Conservation (phyloP, 1,140 invertebrate species). For the Phortica variegata region DNA sequence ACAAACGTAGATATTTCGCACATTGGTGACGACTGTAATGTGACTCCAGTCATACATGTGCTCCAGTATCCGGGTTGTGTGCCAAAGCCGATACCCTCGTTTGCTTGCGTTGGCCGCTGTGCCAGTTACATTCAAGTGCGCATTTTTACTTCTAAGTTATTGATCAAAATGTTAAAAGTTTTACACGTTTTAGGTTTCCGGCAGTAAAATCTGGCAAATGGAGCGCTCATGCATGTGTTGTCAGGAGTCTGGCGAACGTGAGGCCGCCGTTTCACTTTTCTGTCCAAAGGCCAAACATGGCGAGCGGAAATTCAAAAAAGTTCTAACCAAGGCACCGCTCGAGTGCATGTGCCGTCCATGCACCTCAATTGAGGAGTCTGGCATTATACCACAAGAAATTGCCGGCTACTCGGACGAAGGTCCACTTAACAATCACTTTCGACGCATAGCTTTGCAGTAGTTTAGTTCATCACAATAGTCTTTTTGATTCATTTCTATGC, state of each 20-base stretch:
- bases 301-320: slow-evolving; percentile 83
- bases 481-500: too few relatives aligned
- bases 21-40: slow-evolving; percentile 78
- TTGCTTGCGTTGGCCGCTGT: slow-evolving; percentile 87
- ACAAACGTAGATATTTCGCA: slow-evolving; percentile 42
- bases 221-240: slow-evolving; percentile 93
- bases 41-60: slow-evolving; percentile 89
- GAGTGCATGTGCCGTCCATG: slow-evolving; percentile 94
- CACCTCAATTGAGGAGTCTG: slow-evolving; percentile 81
- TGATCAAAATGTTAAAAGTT: background rate
- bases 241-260: slow-evolving; percentile 88
- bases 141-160: background rate
- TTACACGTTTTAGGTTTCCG: slow-evolving; percentile 73
- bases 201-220: slow-evolving; percentile 95
- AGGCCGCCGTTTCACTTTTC: slow-evolving; percentile 83
- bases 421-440: slow-evolving; percentile 71
- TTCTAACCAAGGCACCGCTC: slow-evolving; percentile 84
- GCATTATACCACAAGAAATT: slow-evolving; percentile 86
- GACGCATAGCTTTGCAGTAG: slow-evolving; percentile 61
- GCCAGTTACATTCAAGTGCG: slow-evolving; percentile 88
- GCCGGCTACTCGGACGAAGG: slow-evolving; percentile 82
- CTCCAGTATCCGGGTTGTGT: slow-evolving; percentile 89
- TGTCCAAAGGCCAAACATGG: slow-evolving; percentile 86
- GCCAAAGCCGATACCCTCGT: slow-evolving; percentile 90
- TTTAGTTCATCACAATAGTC: too few relatives aligned